These are phyloP conservation scores for Gymnothorax reevesii DNA, from an alignment of 2,797 vertebrate species.

Conservation along the genomic window DNA sequence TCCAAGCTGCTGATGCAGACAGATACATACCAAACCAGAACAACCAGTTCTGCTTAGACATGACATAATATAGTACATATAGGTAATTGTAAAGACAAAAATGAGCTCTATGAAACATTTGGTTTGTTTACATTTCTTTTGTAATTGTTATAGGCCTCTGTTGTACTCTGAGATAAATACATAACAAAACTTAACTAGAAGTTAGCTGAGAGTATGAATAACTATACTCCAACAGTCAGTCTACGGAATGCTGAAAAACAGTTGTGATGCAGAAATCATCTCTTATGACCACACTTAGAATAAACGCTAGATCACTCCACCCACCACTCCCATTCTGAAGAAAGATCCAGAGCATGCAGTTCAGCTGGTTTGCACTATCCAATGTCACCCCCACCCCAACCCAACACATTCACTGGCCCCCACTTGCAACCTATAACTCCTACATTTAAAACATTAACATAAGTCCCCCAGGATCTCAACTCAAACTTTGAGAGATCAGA, in stretches of 20 bases:
- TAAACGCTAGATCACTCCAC: not conserved
- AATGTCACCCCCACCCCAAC: not conserved
- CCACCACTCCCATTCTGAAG: not conserved
- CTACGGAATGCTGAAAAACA: not conserved
- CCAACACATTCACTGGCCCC: not conserved
- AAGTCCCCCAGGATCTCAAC: too few species aligned
- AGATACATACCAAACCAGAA: slow-evolving; percentile 37
- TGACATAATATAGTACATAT: slow-evolving; percentile 1
- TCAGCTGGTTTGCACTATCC: not conserved
- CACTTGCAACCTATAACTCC: not conserved
- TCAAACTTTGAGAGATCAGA: too few species aligned
- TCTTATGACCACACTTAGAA: not conserved
- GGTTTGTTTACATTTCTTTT: not conserved
- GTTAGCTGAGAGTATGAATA: not conserved
- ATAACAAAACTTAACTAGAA: not conserved
- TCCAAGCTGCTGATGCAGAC: slow-evolving; percentile 16
- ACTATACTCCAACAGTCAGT: not conserved
- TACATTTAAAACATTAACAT: too few species aligned
- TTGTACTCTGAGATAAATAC: not conserved
- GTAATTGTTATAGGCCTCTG: not conserved
- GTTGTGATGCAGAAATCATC: not conserved
- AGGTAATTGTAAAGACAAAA: too few species aligned
- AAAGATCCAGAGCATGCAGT: not conserved
- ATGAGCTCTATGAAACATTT: not conserved
- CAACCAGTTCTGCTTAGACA: slow-evolving; percentile 42